Conservation (phyloP, 30 jellyfish, hydroid and myxozoan genomes). For the Kudoa iwatai region DNA sequence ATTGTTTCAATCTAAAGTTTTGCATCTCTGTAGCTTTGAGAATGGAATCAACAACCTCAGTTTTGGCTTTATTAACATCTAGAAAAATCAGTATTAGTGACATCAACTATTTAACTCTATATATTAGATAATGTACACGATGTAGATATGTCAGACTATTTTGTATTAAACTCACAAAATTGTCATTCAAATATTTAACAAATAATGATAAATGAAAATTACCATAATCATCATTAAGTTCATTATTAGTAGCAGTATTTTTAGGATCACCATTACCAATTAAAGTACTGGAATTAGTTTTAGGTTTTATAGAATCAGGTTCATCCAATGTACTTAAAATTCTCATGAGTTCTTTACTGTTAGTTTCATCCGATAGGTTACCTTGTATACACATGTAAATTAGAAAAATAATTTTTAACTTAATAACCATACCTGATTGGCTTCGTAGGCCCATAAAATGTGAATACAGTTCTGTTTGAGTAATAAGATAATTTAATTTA, state of each 20-base stretch:
- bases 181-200: neutral
- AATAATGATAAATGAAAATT: neutral
- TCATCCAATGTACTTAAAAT: slow-evolving; percentile 30
- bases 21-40: no score
- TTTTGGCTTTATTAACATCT: no score
- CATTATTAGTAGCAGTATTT: slow-evolving; percentile 23
- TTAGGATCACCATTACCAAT: no score
- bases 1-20: no score
- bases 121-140: no score
- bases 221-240: slow-evolving; percentile 49
- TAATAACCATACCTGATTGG: slow-evolving; percentile 12
- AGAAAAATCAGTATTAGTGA: no score
- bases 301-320: slow-evolving; percentile 1
- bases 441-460: slow-evolving; percentile 74
- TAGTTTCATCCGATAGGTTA: slow-evolving; percentile 11
- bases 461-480: slow-evolving; percentile 85
- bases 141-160: neutral
- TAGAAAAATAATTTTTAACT: neutral
- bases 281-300: no score
- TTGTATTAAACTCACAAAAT: neutral
- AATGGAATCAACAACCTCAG: no score
- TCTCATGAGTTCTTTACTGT: slow-evolving; percentile 20
- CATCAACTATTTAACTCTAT: no score
- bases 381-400: neutral
- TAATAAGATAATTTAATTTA: slow-evolving; percentile 33